Percentiles rank a stretch among this genome's conserved stretches.
These are phyloP conservation scores for Monochamus saltuarius DNA, from an alignment of 1,140 invertebrate genomes.

Conservation along the genomic window DNA sequence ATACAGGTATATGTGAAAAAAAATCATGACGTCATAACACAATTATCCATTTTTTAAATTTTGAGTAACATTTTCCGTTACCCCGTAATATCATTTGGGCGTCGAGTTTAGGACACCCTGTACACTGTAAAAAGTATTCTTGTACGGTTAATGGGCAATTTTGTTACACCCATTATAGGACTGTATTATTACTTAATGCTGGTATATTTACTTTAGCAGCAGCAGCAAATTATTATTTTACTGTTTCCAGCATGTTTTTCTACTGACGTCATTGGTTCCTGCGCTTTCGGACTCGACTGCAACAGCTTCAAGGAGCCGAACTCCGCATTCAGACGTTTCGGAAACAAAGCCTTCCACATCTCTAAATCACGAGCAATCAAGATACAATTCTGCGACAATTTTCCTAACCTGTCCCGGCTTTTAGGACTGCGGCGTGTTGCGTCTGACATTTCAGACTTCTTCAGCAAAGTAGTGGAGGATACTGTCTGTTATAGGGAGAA, in stretches of 20 bases:
- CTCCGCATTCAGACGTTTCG: slow-evolving; percentile 52
- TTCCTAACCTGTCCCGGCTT: slow-evolving; percentile 9
- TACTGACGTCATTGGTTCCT: slow-evolving; percentile 64
- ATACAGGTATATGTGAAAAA: no score
- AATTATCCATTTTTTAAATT: slow-evolving; percentile 20
- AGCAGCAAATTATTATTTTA: no score
- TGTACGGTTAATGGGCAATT: no score
- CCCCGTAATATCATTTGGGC: no score
- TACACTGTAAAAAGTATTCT: no score
- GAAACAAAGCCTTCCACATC: slow-evolving; percentile 28
- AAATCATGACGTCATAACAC: no score
- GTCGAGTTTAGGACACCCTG: no score
- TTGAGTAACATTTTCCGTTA: no score
- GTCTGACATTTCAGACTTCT: slow-evolving; percentile 50
- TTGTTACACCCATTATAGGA: no score
- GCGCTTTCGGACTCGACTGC: slow-evolving; percentile 56
- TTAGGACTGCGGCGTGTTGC: slow-evolving; percentile 20
- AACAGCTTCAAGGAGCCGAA: slow-evolving; percentile 52
- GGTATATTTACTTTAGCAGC: no score
- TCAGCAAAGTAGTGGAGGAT: slow-evolving; percentile 49
- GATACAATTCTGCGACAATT: not conserved
- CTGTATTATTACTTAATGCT: no score
- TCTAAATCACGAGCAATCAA: not conserved
- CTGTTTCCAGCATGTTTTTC: slow-evolving; percentile 57
- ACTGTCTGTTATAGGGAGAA: slow-evolving; percentile 53